Evolutionary conservation across 1,140 invertebrate species (phyloP).

Genomic region (Drosophila melanogaster): DNA sequence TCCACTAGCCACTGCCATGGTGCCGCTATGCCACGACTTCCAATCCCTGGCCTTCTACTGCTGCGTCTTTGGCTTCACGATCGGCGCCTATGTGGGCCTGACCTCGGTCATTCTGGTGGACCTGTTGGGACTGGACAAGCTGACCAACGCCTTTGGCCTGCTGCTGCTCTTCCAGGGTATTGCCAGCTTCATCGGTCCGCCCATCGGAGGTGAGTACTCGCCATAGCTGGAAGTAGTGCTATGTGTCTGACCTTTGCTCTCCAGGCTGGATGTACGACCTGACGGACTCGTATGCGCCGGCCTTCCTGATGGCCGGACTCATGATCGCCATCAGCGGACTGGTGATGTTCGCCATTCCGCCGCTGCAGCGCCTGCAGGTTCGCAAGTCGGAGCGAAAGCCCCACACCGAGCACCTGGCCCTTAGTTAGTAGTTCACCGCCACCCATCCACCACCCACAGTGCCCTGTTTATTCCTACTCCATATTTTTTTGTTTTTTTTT

Average conservation of each 20-base stretch:
- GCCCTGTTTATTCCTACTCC: background rate
- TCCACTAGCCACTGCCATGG: slow-evolving; percentile 90
- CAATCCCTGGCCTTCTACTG: slow-evolving; percentile 90
- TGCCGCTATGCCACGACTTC: slow-evolving; percentile 90
- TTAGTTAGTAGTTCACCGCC: slow-evolving; percentile 59
- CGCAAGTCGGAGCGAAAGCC: slow-evolving; percentile 47
- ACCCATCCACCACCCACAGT: background rate
- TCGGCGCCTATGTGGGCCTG: slow-evolving; percentile 96
- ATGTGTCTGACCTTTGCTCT: slow-evolving; percentile 34
- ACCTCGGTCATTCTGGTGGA: slow-evolving; percentile 96
- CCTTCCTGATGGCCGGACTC: slow-evolving; percentile 92
- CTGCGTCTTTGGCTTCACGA: slow-evolving; percentile 93
- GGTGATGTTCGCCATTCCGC: slow-evolving; percentile 94
- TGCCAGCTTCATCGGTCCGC: slow-evolving; percentile 94
- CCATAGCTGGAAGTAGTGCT: too few species aligned
- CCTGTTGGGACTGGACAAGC: slow-evolving; percentile 92
- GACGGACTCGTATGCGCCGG: slow-evolving; percentile 91
- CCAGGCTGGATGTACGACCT: slow-evolving; percentile 92
- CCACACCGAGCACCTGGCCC: slow-evolving; percentile 59
- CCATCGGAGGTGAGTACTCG: slow-evolving; percentile 90
- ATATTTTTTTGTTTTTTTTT: slow-evolving; percentile 37
- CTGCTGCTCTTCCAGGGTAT: slow-evolving; percentile 96
- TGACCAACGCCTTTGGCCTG: slow-evolving; percentile 97
- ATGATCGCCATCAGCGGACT: slow-evolving; percentile 94
- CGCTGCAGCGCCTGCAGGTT: slow-evolving; percentile 87